phyloP scores from a whole-genome alignment of 1,140 invertebrate genomes.

The Alviniconcha marisindica region DNA sequence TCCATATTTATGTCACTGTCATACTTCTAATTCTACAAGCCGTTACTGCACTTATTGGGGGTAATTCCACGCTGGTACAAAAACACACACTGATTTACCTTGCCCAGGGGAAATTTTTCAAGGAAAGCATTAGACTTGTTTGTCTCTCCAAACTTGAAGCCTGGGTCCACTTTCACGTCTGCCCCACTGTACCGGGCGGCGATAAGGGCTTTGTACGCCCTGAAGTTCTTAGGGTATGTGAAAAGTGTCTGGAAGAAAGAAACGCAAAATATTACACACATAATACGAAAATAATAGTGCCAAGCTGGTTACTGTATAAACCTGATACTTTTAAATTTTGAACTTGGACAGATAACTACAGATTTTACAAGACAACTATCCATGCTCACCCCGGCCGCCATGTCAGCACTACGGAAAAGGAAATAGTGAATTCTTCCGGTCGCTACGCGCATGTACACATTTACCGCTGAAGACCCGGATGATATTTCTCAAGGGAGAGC shows the following conservation, averaged over 20 bases:
- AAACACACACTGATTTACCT: slow-evolving; percentile 80
- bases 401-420: slow-evolving; percentile 71
- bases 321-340: neutral
- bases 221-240: slow-evolving; percentile 97
- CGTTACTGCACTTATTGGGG: no score
- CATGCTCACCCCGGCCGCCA: slow-evolving; percentile 54
- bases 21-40: neutral
- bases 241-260: slow-evolving; percentile 88
- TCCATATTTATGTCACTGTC: neutral
- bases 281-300: neutral
- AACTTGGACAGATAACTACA: neutral
- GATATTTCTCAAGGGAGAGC: slow-evolving; percentile 31
- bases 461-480: slow-evolving; percentile 38
- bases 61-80: no score
- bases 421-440: slow-evolving; percentile 60
- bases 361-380: neutral
- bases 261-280: slow-evolving; percentile 65
- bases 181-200: slow-evolving; percentile 95
- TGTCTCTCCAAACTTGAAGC: slow-evolving; percentile 95
- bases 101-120: slow-evolving; percentile 95
- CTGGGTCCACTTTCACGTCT: slow-evolving; percentile 86
- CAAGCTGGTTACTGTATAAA: neutral
- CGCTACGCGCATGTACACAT: slow-evolving; percentile 38
- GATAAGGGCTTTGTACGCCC: slow-evolving; percentile 92
- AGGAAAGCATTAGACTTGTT: slow-evolving; percentile 92